Evolutionary conservation across 2,113 vertebrate species (phyloP).

Genomic region (Colaptes auratus): DNA sequence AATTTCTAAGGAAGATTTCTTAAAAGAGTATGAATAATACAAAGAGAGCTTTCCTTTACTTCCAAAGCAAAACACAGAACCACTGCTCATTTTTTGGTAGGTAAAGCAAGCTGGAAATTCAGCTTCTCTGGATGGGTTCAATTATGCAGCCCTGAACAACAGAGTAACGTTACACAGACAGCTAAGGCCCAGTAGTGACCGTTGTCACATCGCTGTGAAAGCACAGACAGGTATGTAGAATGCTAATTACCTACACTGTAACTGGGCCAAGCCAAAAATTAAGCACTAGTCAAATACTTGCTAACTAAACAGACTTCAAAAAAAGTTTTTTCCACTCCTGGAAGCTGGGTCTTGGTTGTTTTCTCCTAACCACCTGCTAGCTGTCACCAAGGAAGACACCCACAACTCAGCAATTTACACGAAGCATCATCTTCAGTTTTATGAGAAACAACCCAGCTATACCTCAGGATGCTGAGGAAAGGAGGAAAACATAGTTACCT

Average conservation of each 20-base stretch:
- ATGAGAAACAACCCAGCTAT: background rate
- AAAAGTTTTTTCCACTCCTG: background rate
- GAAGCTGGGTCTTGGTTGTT: background rate
- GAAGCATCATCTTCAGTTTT: background rate
- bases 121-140: background rate
- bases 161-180: background rate
- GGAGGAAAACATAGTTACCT: background rate
- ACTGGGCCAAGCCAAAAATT: background rate
- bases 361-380: background rate
- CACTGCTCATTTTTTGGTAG: background rate
- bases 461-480: conserved; percentile 14
- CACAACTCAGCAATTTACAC: background rate
- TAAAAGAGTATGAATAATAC: background rate
- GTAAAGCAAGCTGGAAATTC: background rate
- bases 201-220: background rate
- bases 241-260: background rate
- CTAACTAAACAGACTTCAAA: background rate
- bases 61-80: background rate
- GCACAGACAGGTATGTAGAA: background rate
- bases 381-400: background rate
- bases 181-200: background rate
- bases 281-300: background rate
- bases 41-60: background rate
- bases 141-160: background rate
- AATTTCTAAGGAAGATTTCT: background rate